A percentile compares a stretch with the other conserved stretches of the same genome.
Evolutionary conservation across 1,140 invertebrate species (phyloP).

Genomic region (Zaprionus ornatus): DNA sequence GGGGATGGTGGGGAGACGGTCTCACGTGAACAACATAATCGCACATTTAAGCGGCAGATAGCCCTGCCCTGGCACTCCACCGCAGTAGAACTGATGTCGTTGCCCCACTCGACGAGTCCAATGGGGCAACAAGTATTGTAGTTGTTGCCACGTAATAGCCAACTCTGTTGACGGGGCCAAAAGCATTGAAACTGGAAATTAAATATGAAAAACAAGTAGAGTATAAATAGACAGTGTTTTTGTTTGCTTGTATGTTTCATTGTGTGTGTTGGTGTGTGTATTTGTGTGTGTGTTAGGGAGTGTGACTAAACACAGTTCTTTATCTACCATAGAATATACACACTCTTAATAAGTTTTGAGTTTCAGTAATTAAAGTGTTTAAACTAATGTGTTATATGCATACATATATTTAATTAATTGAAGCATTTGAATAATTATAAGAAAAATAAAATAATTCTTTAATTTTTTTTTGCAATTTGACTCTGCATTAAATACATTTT

Average conservation of each 20-base stretch:
- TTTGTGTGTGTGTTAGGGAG: background rate
- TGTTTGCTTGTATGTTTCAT: background rate
- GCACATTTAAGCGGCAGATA: conserved; percentile 41
- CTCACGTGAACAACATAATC: conserved; percentile 56
- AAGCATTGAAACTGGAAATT: conserved; percentile 25
- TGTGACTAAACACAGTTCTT: background rate
- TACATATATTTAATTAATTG: no score
- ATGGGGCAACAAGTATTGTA: conserved; percentile 45
- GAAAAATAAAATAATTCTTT: no score
- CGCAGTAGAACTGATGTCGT: conserved; percentile 4
- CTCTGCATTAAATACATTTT: no score
- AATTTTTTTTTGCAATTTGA: no score
- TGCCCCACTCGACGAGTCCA: conserved; percentile 20
- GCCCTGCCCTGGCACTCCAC: no score
- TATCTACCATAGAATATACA: no score
- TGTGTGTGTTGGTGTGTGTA: background rate
- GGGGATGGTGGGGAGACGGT: background rate
- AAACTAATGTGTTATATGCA: no score
- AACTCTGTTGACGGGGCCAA: conserved; percentile 30
- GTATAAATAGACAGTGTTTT: conserved; percentile 3
- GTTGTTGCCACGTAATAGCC: conserved; percentile 31
- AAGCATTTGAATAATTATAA: no score
- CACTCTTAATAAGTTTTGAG: no score
- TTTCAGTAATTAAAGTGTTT: no score
- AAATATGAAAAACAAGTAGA: conserved; percentile 28